Base-by-base conservation (phyloP, 2,113 vertebrate species). In the Nyctereutes procyonoides region DNA sequence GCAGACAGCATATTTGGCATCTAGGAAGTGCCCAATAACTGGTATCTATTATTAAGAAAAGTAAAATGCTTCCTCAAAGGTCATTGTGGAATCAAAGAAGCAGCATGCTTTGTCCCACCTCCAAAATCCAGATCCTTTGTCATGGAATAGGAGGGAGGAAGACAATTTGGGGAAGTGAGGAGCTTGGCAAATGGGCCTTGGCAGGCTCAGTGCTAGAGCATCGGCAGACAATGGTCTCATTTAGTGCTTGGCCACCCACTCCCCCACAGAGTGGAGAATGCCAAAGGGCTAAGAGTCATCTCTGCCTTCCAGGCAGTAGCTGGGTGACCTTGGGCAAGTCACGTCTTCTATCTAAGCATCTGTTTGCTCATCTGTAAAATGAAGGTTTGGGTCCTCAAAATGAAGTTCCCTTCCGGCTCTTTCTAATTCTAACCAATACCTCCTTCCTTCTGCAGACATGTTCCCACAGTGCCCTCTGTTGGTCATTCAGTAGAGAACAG, bases 401-500 rank as follows among this genome's bases (percentile, higher is more conserved):
- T 91, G 62, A 80, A 93, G 38, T 65, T 91, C n/a, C 51, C 87
- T 91, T 93, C 76, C 0, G 38, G 81, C 88, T 94, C 53, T 9
- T 35, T 5, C 28, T 12, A 30, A n/a, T 28, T 26, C 89, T 12
- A 35, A 81, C 22, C 76, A 8, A 30, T 1, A 1, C 32, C 7
- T 30, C 3, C 38, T 62, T 79, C 22, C 60, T 83, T 53, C 67
- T 5, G 32, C 0, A n/a, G 77, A 13, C 16, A 1, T 58, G 95
- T 90, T 95, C 93, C 95, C 86, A 88, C 93, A 97, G 95, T 84
- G 96, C 97, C 96, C 96, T 97, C 98, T 98, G 26, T 12, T 76
- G 98, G 76, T 43, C 24, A 1, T 51, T 95, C 5, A 8, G 15
- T 13, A 81, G 67, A 93, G 32, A 73, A 24, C 74, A 38, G n/a